Conservation (phyloP, 2,888 invertebrate species). For the Tiphia femorata region DNA sequence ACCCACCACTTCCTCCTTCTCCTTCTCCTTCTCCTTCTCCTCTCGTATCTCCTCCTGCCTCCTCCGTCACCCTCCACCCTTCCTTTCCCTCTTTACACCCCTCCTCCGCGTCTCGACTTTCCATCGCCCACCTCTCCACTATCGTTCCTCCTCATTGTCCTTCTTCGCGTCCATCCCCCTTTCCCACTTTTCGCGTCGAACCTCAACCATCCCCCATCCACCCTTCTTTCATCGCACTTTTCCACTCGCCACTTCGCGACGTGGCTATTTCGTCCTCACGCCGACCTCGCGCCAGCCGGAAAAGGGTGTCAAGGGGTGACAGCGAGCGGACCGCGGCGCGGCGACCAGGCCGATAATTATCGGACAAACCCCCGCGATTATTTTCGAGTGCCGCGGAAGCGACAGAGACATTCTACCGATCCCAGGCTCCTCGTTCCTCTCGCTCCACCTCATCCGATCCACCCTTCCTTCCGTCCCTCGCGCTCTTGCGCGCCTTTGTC, state of each 20-base stretch:
- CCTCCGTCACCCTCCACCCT: constrained; percentile 6
- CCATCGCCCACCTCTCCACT: background rate
- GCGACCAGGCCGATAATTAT: constrained; percentile 47
- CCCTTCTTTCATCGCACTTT: background rate
- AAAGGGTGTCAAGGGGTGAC: constrained; percentile 45
- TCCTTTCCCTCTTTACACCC: constrained; percentile 14
- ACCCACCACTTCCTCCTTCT: constrained; percentile 24
- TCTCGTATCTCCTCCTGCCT: background rate
- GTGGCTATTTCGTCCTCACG: constrained; percentile 36
- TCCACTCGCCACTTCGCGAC: background rate
- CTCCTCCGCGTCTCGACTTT: constrained; percentile 7
- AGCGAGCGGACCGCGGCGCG: constrained; percentile 24
- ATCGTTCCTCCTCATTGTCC: background rate
- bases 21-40: constrained; percentile 2
- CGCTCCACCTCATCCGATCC: no score
- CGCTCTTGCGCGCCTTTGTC: background rate
- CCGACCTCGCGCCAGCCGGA: constrained; percentile 27
- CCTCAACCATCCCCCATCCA: background rate
- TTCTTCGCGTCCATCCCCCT: background rate
- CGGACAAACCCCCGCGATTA: constrained; percentile 17
- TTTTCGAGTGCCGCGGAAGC: no score
- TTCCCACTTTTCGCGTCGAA: background rate
- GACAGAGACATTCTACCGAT: no score
- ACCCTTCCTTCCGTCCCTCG: background rate
- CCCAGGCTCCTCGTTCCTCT: no score